phyloP scores from a whole-genome alignment of 2,888 invertebrate species.

The Drosophila villosipedis region DNA sequence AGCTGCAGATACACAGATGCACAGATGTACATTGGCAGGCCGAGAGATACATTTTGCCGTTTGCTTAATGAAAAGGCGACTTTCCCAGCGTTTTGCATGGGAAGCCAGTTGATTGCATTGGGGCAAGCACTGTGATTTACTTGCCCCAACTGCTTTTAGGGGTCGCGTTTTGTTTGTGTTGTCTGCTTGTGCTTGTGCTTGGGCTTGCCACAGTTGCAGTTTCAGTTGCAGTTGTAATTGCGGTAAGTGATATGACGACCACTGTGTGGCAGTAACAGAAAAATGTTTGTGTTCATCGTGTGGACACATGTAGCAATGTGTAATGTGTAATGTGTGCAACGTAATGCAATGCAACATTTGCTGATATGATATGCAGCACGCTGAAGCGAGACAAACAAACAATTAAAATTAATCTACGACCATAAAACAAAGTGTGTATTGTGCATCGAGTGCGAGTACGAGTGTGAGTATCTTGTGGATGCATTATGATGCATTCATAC shows the following conservation, averaged over 20 bases:
- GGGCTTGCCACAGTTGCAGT: slow-evolving; percentile 55
- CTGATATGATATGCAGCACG: slow-evolving; percentile 60
- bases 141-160: slow-evolving; percentile 22
- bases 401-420: slow-evolving; percentile 78
- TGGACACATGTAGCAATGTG: slow-evolving; percentile 42
- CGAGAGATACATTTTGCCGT: slow-evolving; percentile 31
- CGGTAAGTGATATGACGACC: slow-evolving; percentile 38
- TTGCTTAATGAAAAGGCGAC: slow-evolving; percentile 73
- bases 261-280: slow-evolving; percentile 35
- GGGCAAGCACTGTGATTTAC: slow-evolving; percentile 70
- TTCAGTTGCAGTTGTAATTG: slow-evolving; percentile 1
- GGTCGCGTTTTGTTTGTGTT: slow-evolving; percentile 6
- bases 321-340: slow-evolving; percentile 29
- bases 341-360: slow-evolving; percentile 59
- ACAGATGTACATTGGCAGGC: slow-evolving; percentile 14
- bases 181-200: slow-evolving; percentile 19
- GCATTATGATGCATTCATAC: slow-evolving; percentile 59
- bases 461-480: slow-evolving; percentile 31
- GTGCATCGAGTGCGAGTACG: slow-evolving; percentile 18
- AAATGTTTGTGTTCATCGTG: slow-evolving; percentile 35
- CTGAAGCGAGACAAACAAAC: slow-evolving; percentile 68
- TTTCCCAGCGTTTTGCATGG: slow-evolving; percentile 70
- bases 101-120: slow-evolving; percentile 55
- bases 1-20: not conserved
- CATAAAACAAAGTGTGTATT: slow-evolving; percentile 77